phyloP scores from a whole-genome alignment of 92 coral and sea anemone species.

The Phenganax subtilis region DNA sequence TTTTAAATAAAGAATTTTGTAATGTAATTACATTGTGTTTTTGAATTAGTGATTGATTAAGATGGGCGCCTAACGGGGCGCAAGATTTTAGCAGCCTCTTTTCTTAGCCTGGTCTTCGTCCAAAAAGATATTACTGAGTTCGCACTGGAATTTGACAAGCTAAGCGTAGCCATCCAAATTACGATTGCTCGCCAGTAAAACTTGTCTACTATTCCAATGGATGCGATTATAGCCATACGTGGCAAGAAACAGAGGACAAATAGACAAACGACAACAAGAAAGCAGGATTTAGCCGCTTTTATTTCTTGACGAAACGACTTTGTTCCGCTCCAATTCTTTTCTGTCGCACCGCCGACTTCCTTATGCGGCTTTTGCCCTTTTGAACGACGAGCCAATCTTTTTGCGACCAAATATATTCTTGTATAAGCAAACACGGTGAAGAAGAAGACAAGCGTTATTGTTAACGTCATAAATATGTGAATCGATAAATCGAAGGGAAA shows the following conservation, averaged over 20 bases:
- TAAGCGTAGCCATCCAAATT: neutral
- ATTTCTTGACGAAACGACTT: neutral
- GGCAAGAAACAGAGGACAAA: neutral
- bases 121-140: slow-evolving; percentile 2
- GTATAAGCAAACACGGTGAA: slow-evolving; percentile 34
- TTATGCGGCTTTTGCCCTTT: neutral
- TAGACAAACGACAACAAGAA: neutral
- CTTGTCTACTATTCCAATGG: neutral
- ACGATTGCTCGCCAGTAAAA: neutral
- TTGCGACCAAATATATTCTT: slow-evolving; percentile 10
- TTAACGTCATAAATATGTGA: neutral
- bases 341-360: neutral
- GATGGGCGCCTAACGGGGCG: no score
- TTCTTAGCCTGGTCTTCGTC: neutral
- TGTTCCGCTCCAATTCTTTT: neutral
- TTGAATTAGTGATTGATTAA: no score
- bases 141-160: neutral
- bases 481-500: neutral
- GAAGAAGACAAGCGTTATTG: slow-evolving; percentile 1
- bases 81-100: neutral
- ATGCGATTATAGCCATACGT: neutral
- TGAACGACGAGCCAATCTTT: neutral
- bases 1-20: no score
- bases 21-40: no score
- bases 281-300: neutral